Evolutionary conservation across 2,113 vertebrate genomes (phyloP).

Genomic region (Cheirogaleus medius): DNA sequence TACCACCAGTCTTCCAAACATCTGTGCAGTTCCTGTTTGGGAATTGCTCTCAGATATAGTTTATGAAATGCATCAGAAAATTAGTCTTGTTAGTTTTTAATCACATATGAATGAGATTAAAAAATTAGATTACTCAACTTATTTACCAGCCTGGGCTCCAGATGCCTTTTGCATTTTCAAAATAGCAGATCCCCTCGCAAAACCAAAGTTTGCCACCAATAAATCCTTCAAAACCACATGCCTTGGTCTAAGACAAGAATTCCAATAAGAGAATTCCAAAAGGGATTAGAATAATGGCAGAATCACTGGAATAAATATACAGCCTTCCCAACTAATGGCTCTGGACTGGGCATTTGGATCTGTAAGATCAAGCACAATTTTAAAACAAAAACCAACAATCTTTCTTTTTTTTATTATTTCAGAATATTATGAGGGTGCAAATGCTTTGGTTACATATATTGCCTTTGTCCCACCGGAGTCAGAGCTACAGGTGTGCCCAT

Average conservation of each 20-base stretch:
- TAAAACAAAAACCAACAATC: background rate
- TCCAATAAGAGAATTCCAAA: conserved; percentile 64
- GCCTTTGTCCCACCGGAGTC: no score
- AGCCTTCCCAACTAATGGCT: background rate
- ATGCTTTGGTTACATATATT: no score
- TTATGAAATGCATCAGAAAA: conserved; percentile 15
- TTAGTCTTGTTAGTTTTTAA: conserved; percentile 40
- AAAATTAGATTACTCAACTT: conserved; percentile 56
- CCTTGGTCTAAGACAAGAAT: conserved; percentile 56
- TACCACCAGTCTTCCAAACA: background rate
- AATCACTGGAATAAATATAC: background rate
- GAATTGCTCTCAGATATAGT: background rate
- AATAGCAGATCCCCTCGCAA: conserved; percentile 68
- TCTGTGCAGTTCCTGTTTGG: background rate
- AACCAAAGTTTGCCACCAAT: conserved; percentile 65
- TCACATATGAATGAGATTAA: conserved; percentile 73
- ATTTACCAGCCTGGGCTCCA: conserved; percentile 66
- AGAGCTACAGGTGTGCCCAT: no score
- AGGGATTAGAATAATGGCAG: conserved; percentile 27
- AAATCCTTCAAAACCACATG: conserved; percentile 74
- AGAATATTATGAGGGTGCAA: no score
- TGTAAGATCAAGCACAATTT: background rate
- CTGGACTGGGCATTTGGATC: background rate
- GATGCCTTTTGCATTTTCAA: conserved; percentile 70
- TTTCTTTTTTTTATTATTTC: no score